phyloP scores from a whole-genome alignment of 1,140 invertebrate genomes.

The Pomacea maculata region DNA sequence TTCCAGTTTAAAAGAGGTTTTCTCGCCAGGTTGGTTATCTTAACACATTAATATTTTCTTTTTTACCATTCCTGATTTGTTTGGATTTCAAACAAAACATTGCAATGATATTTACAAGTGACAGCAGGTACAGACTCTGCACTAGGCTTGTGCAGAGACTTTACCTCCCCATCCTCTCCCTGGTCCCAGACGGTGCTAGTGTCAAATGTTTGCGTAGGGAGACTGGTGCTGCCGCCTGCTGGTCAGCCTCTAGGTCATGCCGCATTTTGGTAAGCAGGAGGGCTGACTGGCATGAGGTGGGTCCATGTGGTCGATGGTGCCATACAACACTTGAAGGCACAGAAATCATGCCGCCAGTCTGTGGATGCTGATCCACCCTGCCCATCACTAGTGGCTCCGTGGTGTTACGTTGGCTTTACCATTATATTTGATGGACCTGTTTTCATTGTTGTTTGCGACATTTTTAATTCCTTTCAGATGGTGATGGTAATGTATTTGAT shows the following conservation, averaged over 20 bases:
- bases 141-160: constrained; percentile 10
- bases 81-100: constrained; percentile 39
- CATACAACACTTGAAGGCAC: too few species aligned
- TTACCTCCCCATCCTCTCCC: constrained; percentile 1
- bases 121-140: constrained; percentile 10
- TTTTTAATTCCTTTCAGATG: constrained; percentile 5
- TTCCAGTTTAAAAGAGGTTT: constrained; percentile 24
- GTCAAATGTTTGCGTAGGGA: not conserved
- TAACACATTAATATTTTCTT: constrained; percentile 30
- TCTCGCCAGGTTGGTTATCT: constrained; percentile 13
- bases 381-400: too few species aligned
- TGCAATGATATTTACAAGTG: constrained; percentile 42
- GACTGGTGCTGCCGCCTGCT: constrained; percentile 1
- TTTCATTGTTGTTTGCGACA: not conserved
- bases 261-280: not conserved
- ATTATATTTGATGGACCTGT: not conserved
- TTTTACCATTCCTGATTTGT: constrained; percentile 50
- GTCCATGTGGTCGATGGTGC: too few species aligned
- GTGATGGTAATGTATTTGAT: constrained; percentile 4
- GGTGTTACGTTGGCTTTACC: too few species aligned
- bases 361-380: too few species aligned
- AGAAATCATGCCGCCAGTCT: too few species aligned
- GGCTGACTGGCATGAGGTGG: too few species aligned
- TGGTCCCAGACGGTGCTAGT: constrained; percentile 12
- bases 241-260: not conserved